phyloP scores from a whole-genome alignment of 2,888 invertebrate genomes.

The Spilosoma lubricipeda region DNA sequence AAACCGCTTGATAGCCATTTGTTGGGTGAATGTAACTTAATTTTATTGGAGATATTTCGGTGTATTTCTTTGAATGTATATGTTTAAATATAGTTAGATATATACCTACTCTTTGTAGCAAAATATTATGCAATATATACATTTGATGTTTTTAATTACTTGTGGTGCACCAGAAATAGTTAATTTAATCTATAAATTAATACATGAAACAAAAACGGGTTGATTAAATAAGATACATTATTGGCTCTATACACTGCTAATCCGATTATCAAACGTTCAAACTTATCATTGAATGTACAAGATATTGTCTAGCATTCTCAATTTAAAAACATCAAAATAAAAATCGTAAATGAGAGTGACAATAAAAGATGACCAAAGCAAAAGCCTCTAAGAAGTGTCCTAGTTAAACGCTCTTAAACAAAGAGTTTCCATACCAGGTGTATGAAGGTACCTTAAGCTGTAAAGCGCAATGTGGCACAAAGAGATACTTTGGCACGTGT shows the following conservation, averaged over 20 bases:
- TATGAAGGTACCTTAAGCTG: neutral
- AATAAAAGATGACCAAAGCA: neutral
- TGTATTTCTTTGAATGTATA: neutral
- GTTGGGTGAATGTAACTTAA: conserved; percentile 24
- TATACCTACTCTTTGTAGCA: too few relatives aligned
- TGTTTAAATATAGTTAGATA: neutral
- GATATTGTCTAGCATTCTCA: too few relatives aligned
- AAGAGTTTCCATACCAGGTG: neutral
- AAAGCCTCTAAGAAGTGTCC: neutral
- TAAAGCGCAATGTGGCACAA: neutral
- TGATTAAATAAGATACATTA: too few relatives aligned
- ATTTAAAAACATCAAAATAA: too few relatives aligned
- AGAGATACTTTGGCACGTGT: neutral
- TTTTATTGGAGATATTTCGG: conserved; percentile 11
- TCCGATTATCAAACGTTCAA: too few relatives aligned
- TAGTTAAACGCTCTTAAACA: neutral
- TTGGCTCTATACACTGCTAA: too few relatives aligned
- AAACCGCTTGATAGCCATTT: conserved; percentile 28
- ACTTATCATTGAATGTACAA: too few relatives aligned
- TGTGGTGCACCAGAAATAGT: too few relatives aligned
- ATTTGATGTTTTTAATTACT: too few relatives aligned
- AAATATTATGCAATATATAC: too few relatives aligned
- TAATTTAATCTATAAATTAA: too few relatives aligned
- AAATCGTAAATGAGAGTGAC: neutral
- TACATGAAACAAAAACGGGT: too few relatives aligned